These are phyloP conservation scores for Ostrea denselamellosa DNA, from an alignment of 1,140 invertebrate genomes.

Conservation along the genomic window DNA sequence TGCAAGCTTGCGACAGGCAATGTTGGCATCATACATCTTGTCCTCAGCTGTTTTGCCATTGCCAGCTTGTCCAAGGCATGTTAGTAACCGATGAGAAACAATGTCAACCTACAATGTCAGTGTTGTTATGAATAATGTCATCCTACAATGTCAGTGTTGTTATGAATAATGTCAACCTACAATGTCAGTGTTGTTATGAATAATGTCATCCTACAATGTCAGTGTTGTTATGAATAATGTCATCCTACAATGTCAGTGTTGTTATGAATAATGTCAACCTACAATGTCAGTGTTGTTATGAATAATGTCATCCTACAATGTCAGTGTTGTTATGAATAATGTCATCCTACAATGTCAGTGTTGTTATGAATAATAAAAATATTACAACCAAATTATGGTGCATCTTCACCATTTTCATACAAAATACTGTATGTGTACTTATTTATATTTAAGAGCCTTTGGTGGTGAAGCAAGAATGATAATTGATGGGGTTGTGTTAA, in stretches of 20 bases:
- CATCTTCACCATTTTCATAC: too few species aligned
- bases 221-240: too few species aligned
- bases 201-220: slow-evolving; percentile 84
- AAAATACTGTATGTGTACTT: too few species aligned
- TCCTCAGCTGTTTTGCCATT: slow-evolving; percentile 84
- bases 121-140: slow-evolving; percentile 80
- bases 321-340: too few species aligned
- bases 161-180: slow-evolving; percentile 84
- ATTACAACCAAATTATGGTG: too few species aligned
- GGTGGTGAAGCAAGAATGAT: too few species aligned
- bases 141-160: slow-evolving; percentile 79
- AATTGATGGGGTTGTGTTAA: too few species aligned
- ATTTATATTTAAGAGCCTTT: too few species aligned
- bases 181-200: slow-evolving; percentile 77
- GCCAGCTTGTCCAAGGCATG: slow-evolving; percentile 85
- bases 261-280: slow-evolving; percentile 87
- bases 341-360: slow-evolving; percentile 84
- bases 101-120: slow-evolving; percentile 84
- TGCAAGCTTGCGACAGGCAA: slow-evolving; percentile 89
- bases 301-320: too few species aligned
- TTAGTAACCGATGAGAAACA: slow-evolving; percentile 89
- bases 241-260: too few species aligned
- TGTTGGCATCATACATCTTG: slow-evolving; percentile 87
- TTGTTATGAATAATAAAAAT: too few species aligned
- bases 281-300: slow-evolving; percentile 45